Evolutionary conservation across 92 coral and sea anemone genomes (phyloP).

Genomic region (Parazoanthus darwini): DNA sequence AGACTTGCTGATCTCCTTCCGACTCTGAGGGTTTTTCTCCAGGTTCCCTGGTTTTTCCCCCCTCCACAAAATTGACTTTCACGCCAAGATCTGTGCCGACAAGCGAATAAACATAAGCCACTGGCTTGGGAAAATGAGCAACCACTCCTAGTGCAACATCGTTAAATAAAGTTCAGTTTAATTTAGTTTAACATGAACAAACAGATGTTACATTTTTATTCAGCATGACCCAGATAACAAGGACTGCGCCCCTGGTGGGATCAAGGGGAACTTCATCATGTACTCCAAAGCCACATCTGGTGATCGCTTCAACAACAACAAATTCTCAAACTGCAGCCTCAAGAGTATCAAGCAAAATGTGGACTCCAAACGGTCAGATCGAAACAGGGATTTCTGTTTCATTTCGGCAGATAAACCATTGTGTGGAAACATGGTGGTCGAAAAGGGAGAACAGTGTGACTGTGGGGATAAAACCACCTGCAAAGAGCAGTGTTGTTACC

Average conservation of each 20-base stretch:
- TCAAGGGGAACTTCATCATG: slow-evolving; percentile 89
- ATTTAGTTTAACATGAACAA: too few relatives aligned
- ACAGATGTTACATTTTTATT: background rate
- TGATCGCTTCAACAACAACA: slow-evolving; percentile 74
- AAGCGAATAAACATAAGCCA: too few relatives aligned
- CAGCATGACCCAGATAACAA: slow-evolving; percentile 85
- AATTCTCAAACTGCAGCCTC: slow-evolving; percentile 84
- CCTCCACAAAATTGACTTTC: too few relatives aligned
- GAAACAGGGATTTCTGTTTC: slow-evolving; percentile 46
- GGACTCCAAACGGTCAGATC: slow-evolving; percentile 56
- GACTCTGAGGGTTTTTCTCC: too few relatives aligned
- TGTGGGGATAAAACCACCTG: slow-evolving; percentile 77
- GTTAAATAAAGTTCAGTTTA: too few relatives aligned
- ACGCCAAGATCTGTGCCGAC: too few relatives aligned
- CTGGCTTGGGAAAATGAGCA: too few relatives aligned
- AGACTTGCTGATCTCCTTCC: too few relatives aligned
- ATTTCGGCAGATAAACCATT: slow-evolving; percentile 46
- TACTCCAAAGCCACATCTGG: slow-evolving; percentile 95
- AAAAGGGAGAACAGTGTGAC: slow-evolving; percentile 80
- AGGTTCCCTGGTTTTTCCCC: too few relatives aligned
- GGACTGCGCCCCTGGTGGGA: slow-evolving; percentile 80
- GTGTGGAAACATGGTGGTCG: slow-evolving; percentile 90
- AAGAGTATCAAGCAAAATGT: slow-evolving; percentile 70
- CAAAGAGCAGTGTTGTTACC: slow-evolving; percentile 64
- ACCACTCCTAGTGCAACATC: too few relatives aligned